phyloP scores from a whole-genome alignment of 2,113 vertebrate genomes.

The Lontra canadensis region DNA sequence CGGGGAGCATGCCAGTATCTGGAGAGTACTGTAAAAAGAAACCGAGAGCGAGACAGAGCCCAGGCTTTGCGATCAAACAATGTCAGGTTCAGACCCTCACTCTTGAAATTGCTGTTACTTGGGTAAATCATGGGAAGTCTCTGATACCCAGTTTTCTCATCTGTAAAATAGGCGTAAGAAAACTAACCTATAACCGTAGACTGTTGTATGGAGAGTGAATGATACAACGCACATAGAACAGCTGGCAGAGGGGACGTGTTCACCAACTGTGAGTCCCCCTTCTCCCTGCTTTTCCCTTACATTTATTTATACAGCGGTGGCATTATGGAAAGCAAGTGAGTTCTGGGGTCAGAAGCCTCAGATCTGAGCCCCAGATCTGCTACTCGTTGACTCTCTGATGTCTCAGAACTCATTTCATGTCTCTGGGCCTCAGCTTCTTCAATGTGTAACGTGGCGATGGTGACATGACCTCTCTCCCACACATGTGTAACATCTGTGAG shows the following conservation, averaged over 20 bases:
- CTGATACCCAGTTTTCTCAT: background rate
- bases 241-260: background rate
- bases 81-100: background rate
- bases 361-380: background rate
- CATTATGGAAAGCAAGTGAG: background rate
- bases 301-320: background rate
- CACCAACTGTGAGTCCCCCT: background rate
- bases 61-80: background rate
- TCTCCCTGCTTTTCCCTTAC: background rate
- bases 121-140: background rate
- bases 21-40: background rate
- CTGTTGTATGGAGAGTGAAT: background rate
- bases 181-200: background rate
- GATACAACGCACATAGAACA: rapidly evolving
- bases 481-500: rapidly evolving
- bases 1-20: background rate
- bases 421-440: background rate
- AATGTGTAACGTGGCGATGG: background rate
- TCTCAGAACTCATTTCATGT: background rate
- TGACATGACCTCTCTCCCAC: background rate
- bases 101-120: background rate
- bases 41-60: background rate
- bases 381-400: background rate
- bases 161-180: background rate
- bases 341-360: background rate